Base-by-base conservation (phyloP, 2,888 invertebrate genomes). In the Coelopa pilipes region DNA sequence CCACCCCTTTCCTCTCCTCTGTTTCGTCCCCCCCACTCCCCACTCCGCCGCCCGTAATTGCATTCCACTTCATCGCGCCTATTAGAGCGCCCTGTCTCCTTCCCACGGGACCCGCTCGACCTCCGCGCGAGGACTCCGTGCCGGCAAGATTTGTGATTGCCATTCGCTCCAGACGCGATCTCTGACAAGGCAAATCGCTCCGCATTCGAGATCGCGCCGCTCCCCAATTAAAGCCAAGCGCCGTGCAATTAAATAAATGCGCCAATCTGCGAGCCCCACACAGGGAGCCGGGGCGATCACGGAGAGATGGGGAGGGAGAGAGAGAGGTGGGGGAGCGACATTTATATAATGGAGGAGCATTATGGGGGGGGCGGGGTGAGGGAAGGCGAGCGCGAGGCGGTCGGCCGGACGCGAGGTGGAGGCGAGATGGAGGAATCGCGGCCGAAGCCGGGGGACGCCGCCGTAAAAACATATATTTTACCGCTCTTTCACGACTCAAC, bases 181-280 rank as follows among this genome's bases (percentile, higher is more conserved):
- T 13, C 34, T 59, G 57, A 19, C 57, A 21, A 11, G 21, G 24
- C 24, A 21, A 59, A 21, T 21, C 24, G 19, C 21, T 21, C 9
- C 1, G 21, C 57, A 59, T 59, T 59, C 24, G 57, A 59, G 24
- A 59, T 21, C 24, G 57, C 24, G 57, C 1, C 13, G 19, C 13
- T 21, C 57, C 57, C 12, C 57, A 59, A 21, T 59, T 59, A 21
- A 13, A 59, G 57, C 21, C 21, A 59, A 59, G 17, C 24, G 21
- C 57, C 19, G 57, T 59, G 57, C 57, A 59, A 24, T 59, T 59
- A 59, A 59, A 59, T 59, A 59, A 59, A 59, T 59, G 57, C 11
- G 21, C 19, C 13, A 59, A 21, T 59, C n/a, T 12, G 21, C 3
- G 24, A 21, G 19, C 24, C 19, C 13, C 19, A 21, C 55, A 55